Base-by-base conservation (phyloP, 30 jellyfish, hydroid and myxozoan genomes). In the Euphysa ruthae region DNA sequence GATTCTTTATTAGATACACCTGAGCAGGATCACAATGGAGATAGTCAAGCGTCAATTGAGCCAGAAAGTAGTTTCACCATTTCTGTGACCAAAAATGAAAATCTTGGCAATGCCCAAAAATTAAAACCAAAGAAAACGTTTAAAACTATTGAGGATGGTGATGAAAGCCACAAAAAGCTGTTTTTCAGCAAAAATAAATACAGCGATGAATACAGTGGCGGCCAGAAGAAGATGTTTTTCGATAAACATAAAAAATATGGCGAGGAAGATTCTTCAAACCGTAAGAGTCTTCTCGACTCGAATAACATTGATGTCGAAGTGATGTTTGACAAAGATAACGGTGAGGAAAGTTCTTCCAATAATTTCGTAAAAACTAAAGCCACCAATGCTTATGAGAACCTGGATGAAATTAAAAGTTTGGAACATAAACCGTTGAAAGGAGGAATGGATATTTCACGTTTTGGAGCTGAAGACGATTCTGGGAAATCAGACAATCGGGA, bases 171-270 rank as follows among this genome's bases (percentile, higher is more conserved):
- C 18, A 46, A 46, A 46, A 46, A 46, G 8, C 23, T 46, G 23
- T n/a, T 46, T 2, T 5, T n/a, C n/a, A 38, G 52, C 60, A 5
- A 4, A 46, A n/a, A n/a, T n/a, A n/a, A n/a, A n/a, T n/a, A n/a
- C n/a, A n/a, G n/a, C n/a, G n/a, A n/a, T n/a, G n/a, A n/a, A n/a
- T n/a, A n/a, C n/a, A n/a, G n/a, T n/a, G n/a, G n/a, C n/a, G n/a
- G n/a, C n/a, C n/a, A n/a, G n/a, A n/a, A n/a, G n/a, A 79, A 84
- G 4, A 84, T 79, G 49, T 68, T 79, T 61, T 66, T 79, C 62
- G 93, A 79, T 38, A 60, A 55, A 46, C 46, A 71, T 12, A 43
- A 60, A 31, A 58, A 81, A 52, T 60, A 56, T 31, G 78, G 52
- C 49, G 78, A 61, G 14, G 49, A 66, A 27, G 69, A 63, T 12